Evolutionary conservation across 2,113 vertebrate species (phyloP).

Genomic region (Pollachius pollachius): DNA sequence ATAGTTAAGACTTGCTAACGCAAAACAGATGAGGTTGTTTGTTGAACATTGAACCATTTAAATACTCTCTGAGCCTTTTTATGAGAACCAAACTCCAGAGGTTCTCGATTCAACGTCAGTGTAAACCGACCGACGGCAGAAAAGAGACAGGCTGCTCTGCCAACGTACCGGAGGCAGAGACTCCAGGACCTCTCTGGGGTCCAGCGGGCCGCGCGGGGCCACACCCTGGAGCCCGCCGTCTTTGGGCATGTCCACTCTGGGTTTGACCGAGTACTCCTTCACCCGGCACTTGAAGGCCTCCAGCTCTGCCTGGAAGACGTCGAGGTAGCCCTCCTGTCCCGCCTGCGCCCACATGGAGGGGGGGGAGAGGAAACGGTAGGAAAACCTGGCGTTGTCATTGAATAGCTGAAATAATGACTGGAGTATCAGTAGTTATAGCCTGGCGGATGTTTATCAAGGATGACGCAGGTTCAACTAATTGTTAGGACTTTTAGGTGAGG

Average conservation of each 20-base stretch:
- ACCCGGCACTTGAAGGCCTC: conserved; percentile 90
- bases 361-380: not conserved
- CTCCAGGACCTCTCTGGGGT: conserved; percentile 77
- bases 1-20: too few species aligned
- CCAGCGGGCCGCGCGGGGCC: conserved; percentile 61
- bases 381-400: not conserved
- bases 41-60: too few species aligned
- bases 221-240: conserved; percentile 59
- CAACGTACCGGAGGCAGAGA: conserved; percentile 67
- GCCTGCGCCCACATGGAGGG: conserved; percentile 65
- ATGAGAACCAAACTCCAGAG: too few species aligned
- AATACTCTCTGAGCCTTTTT: too few species aligned
- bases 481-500: too few species aligned
- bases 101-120: not conserved
- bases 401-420: not conserved
- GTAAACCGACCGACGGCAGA: not conserved
- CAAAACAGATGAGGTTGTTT: too few species aligned
- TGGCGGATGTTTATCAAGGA: too few species aligned
- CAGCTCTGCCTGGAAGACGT: conserved; percentile 92
- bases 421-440: not conserved
- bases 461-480: too few species aligned
- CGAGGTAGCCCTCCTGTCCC: conserved; percentile 89
- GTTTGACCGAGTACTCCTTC: conserved; percentile 76
- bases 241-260: conserved; percentile 64
- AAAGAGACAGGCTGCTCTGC: too few species aligned